Conservation (phyloP, 2,888 invertebrate genomes). For the Leucoma salicis region DNA sequence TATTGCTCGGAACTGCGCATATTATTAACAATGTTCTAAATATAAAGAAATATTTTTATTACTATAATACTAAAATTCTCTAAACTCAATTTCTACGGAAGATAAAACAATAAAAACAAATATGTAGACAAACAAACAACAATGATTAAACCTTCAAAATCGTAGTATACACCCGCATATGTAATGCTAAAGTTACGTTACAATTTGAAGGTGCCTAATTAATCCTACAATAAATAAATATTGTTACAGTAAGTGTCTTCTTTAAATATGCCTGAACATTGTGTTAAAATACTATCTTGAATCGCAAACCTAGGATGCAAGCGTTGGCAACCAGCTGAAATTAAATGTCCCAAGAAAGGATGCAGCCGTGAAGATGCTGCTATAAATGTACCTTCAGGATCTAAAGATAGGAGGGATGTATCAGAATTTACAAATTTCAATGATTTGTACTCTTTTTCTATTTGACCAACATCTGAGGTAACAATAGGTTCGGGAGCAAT, state of each 20-base stretch:
- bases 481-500: constrained; percentile 29
- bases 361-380: constrained; percentile 55
- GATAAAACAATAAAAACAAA: constrained; percentile 5
- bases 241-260: constrained; percentile 59
- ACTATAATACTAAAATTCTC: constrained; percentile 27
- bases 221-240: constrained; percentile 55
- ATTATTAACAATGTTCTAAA: background rate
- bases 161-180: too few species aligned
- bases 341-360: constrained; percentile 55
- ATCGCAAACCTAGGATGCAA: constrained; percentile 54
- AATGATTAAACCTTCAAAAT: background rate
- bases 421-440: constrained; percentile 15
- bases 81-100: constrained; percentile 20
- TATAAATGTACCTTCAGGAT: constrained; percentile 59
- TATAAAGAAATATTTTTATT: background rate
- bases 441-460: constrained; percentile 7
- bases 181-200: constrained; percentile 28
- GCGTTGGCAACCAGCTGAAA: constrained; percentile 48
- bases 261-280: constrained; percentile 51
- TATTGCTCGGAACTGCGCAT: background rate
- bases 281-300: constrained; percentile 48
- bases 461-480: constrained; percentile 15
- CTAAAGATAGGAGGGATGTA: constrained; percentile 47
- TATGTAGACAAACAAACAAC: background rate
- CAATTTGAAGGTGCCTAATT: constrained; percentile 19